These are phyloP conservation scores for Nomada ruficornis DNA, from an alignment of 2,888 invertebrate genomes.

Conservation along the genomic window DNA sequence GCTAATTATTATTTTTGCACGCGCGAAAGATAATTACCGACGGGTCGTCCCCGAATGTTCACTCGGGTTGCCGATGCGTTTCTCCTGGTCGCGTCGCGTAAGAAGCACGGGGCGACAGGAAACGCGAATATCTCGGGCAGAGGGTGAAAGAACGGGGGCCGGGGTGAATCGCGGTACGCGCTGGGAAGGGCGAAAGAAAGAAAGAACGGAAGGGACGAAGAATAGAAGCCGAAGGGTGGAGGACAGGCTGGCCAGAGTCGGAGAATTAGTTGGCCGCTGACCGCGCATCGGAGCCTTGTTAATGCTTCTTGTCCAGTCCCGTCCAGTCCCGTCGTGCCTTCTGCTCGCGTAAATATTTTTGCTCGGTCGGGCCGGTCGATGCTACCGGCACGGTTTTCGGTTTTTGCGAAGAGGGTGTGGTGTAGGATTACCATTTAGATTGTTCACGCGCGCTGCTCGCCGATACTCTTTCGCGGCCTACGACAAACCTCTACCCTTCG, in stretches of 20 bases:
- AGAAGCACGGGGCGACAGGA: neutral
- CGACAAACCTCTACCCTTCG: conserved; percentile 39
- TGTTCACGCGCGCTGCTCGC: conserved; percentile 69
- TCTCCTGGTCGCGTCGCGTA: neutral
- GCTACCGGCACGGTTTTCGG: conserved; percentile 72
- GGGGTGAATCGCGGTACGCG: neutral
- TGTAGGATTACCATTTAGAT: conserved; percentile 83
- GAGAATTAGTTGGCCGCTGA: conserved; percentile 62
- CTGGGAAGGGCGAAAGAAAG: neutral
- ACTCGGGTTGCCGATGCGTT: conserved; percentile 32
- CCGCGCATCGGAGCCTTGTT: conserved; percentile 73
- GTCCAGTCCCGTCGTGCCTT: conserved; percentile 30
- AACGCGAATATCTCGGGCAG: neutral
- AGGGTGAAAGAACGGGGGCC: neutral
- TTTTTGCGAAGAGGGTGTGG: conserved; percentile 82
- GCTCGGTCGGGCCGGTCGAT: conserved; percentile 32
- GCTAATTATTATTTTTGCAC: conserved; percentile 83
- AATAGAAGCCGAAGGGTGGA: neutral
- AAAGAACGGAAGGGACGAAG: no score
- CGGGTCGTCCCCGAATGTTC: conserved; percentile 56
- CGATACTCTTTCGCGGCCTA: conserved; percentile 32
- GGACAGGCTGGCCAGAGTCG: conserved; percentile 33
- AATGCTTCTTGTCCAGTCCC: conserved; percentile 73
- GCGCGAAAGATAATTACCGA: conserved; percentile 79
- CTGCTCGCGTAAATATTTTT: conserved; percentile 51